These are phyloP conservation scores for Megaceryle torquata DNA, from an alignment of 2,113 vertebrate genomes.

Conservation along the genomic window DNA sequence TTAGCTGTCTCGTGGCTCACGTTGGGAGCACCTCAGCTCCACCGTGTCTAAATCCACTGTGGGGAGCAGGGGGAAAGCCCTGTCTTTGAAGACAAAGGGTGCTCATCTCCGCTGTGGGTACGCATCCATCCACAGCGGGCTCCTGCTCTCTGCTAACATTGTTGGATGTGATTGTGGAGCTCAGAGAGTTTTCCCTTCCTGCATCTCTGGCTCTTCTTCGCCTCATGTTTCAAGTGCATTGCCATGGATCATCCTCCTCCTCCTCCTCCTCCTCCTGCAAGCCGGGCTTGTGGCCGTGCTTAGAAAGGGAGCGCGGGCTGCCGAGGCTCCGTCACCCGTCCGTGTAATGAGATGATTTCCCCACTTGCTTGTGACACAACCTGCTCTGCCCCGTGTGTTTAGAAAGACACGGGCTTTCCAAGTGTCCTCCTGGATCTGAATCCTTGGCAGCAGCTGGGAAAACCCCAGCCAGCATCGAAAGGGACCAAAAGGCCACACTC, in stretches of 20 bases:
- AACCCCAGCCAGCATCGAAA: fast-evolving
- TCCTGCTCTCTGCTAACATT: fast-evolving
- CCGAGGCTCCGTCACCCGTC: neutral
- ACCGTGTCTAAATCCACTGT: neutral
- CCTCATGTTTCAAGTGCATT: neutral
- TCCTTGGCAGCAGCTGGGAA: neutral
- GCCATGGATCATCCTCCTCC: neutral
- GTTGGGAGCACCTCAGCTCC: neutral
- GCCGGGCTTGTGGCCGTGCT: neutral
- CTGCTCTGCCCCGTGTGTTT: neutral
- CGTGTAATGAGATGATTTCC: neutral
- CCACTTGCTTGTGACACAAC: conserved; percentile 8
- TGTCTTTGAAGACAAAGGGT: fast-evolving
- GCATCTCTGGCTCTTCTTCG: neutral
- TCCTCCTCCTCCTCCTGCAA: neutral
- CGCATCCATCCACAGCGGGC: fast-evolving
- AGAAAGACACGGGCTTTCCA: conserved; percentile 25
- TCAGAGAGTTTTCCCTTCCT: neutral
- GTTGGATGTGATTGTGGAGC: neutral
- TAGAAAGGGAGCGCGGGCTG: neutral
- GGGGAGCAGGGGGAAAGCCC: neutral
- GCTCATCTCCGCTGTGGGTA: neutral
- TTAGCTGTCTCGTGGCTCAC: neutral
- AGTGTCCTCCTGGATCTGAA: neutral
- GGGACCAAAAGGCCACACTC: neutral